A percentile compares a stretch with the other conserved stretches of the same genome.
Evolutionary conservation across 2,113 vertebrate species (phyloP).

Genomic region (Lichenostomus cassidix): DNA sequence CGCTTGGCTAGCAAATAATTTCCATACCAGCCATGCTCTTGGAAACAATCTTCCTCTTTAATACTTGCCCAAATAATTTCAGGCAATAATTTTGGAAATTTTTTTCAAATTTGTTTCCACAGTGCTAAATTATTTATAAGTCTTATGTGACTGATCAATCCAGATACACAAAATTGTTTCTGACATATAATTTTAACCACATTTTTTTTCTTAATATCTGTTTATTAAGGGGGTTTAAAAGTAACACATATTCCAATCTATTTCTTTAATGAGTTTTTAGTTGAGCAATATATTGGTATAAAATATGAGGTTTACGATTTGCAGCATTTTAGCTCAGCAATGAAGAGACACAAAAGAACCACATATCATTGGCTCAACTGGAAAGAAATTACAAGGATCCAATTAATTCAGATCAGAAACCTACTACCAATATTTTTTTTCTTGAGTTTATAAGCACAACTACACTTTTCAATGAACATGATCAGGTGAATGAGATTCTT

Average conservation of each 20-base stretch:
- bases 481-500: background rate
- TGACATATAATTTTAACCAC: background rate
- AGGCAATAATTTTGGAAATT: background rate
- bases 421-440: background rate
- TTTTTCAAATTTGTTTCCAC: background rate
- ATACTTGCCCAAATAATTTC: background rate
- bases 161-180: background rate
- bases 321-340: background rate
- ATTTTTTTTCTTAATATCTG: background rate
- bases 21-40: background rate
- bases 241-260: background rate
- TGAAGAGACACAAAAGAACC: background rate
- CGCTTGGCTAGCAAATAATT: slow-evolving; percentile 9
- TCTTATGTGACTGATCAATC: background rate
- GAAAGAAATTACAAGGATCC: background rate
- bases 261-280: background rate
- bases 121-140: background rate
- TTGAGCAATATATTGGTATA: background rate
- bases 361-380: background rate
- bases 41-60: background rate
- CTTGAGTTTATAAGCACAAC: background rate
- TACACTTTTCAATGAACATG: background rate
- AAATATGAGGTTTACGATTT: background rate
- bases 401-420: background rate
- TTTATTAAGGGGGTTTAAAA: background rate